These are phyloP conservation scores for Saturnia pavonia DNA, from an alignment of 2,888 invertebrate genomes.

Conservation along the genomic window DNA sequence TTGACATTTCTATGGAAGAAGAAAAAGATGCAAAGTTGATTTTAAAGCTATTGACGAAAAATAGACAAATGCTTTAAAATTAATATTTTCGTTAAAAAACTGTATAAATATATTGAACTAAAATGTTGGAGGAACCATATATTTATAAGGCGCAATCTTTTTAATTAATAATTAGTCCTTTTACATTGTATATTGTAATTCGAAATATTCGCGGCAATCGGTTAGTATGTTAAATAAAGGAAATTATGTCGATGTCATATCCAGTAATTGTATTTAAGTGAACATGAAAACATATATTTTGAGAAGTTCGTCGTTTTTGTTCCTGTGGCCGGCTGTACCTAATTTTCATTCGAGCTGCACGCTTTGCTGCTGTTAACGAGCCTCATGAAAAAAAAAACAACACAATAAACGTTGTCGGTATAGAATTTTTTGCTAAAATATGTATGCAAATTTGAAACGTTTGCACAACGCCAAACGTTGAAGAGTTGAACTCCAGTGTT, in stretches of 20 bases:
- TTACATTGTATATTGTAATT: no score
- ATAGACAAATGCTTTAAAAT: no score
- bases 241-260: slow-evolving; percentile 4
- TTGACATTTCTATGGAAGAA: no score
- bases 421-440: slow-evolving; percentile 7
- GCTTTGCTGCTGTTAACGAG: slow-evolving; percentile 36
- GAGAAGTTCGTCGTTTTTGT: slow-evolving; percentile 24
- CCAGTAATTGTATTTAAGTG: slow-evolving; percentile 15
- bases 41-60: no score
- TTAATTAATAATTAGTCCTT: no score
- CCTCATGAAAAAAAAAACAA: slow-evolving; percentile 11
- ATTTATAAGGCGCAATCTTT: no score
- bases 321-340: slow-evolving; percentile 25
- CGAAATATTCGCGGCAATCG: no score
- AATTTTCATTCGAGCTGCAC: slow-evolving; percentile 33
- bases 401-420: background rate
- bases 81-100: no score
- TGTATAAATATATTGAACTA: no score
- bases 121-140: no score
- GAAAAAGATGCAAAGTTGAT: no score
- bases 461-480: background rate
- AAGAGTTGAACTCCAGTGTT: background rate
- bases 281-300: slow-evolving; percentile 20
- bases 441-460: slow-evolving; percentile 6
- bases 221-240: background rate